Base-by-base conservation (phyloP, 1,140 invertebrate genomes). In the Coboldia fuscipes region DNA sequence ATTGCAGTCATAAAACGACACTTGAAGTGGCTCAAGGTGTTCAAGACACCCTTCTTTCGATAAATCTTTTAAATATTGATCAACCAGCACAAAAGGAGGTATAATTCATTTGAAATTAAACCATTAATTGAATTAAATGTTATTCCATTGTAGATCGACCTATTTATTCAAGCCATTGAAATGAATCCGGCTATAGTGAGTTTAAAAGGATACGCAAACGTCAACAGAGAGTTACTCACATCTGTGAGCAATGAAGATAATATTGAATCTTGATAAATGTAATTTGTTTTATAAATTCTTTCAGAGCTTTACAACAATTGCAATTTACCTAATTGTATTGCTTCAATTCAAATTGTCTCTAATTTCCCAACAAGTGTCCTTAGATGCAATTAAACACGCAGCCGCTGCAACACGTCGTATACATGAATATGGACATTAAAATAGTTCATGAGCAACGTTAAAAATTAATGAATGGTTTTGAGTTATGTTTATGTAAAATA, bases 121-220 rank as follows among this genome's bases (percentile, higher is more conserved):
- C 9, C 30, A 31, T 15, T 10, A 15, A 9, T 10, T 31, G 9
- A 31, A 9, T 6, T 30, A 33, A 33, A 13, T 19, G 22, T 29
- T 30, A 23, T 33, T 23, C 18, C 41, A n/a, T n/a, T 44, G 30
- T 42, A 68, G 65, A 62, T 70, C 35, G 62, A 68, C 42, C 50
- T 66, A 29, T 70, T 70, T 47, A 62, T 70, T 35, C 57, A 61
- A 37, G 67, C 66, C 1, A 68, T 69, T 21, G 62, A 67, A 44
- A 65, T 68, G 62, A 70, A 70, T 47, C 66, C 67, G 14, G 66
- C 67, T 3, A 62, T 65, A 14, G 66, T 70, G 10, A 67, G 63
- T 18, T 44, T 70, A 12, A 62, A 63, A 41, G 67, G 67, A 15
- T 70, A 68, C 42, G 62, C 62, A 3, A 45, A 65, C 30, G 64